Percentiles rank a stretch among this genome's conserved stretches.
phyloP scores from a whole-genome alignment of 2,113 vertebrate genomes.

The Budorcas taxicolor region DNA sequence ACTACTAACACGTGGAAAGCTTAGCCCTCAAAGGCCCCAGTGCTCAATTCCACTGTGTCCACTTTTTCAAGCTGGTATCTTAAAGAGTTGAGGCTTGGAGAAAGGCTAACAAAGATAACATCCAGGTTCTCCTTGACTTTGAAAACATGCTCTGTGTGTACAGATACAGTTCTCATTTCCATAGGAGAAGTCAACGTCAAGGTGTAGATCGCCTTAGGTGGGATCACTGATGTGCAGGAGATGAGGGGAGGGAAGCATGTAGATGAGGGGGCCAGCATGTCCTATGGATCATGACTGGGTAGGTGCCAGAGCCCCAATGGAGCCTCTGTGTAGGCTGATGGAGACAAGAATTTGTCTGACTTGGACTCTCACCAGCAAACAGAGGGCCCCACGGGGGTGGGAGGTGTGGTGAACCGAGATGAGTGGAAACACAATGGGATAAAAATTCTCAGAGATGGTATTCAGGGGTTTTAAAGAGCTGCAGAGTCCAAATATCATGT shows the following conservation, averaged over 20 bases:
- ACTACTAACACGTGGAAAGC: background rate
- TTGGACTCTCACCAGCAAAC: background rate
- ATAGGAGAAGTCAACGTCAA: background rate
- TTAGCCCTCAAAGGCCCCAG: background rate
- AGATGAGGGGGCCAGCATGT: background rate
- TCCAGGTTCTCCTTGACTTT: background rate
- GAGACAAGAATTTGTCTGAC: background rate
- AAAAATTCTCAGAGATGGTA: background rate
- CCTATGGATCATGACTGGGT: background rate
- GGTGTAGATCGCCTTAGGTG: background rate
- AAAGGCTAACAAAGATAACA: background rate
- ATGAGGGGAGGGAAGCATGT: too few species aligned
- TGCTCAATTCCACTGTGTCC: background rate
- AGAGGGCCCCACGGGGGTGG: fast-evolving
- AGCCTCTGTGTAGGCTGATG: background rate
- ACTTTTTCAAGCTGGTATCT: background rate
- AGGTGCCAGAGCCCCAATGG: background rate
- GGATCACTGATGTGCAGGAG: background rate
- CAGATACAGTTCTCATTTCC: background rate
- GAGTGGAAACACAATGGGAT: background rate
- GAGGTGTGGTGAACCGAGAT: background rate
- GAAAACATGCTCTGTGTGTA: background rate
- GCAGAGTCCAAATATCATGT: background rate
- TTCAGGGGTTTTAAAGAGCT: background rate
- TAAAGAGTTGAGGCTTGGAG: background rate